These are phyloP conservation scores for Pollimyrus isidori DNA, from an alignment of 2,113 vertebrate genomes.

Conservation along the genomic window DNA sequence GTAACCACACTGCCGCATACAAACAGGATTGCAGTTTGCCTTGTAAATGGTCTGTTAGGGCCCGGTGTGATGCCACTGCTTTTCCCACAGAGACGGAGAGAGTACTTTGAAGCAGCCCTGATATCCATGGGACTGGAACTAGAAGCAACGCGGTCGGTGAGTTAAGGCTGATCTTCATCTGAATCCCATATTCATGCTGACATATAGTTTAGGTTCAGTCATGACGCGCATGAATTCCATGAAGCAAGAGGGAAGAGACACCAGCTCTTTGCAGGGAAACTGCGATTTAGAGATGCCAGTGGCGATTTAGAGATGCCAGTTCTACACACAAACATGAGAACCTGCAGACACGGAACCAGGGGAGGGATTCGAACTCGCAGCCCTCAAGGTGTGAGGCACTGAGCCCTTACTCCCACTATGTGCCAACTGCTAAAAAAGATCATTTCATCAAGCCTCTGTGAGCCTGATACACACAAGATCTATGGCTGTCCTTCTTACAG, in stretches of 20 bases:
- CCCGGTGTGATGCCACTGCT: neutral
- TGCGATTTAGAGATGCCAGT: neutral
- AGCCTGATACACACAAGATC: neutral
- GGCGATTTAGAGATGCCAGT: neutral
- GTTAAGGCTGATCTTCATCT: conserved; percentile 34
- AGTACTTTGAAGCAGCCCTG: conserved; percentile 76
- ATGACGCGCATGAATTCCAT: neutral
- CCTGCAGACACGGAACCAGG: neutral
- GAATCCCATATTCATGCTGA: neutral
- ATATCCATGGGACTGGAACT: conserved; percentile 77
- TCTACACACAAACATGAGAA: neutral
- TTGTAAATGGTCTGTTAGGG: neutral
- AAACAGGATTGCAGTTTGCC: neutral
- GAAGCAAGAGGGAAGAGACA: neutral
- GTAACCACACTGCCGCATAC: neutral
- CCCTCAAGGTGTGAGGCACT: neutral
- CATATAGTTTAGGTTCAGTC: neutral
- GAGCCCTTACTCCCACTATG: neutral
- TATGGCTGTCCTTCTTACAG: neutral
- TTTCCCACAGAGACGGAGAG: conserved; percentile 66
- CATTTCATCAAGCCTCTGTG: neutral
- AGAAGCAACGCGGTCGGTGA: conserved; percentile 77
- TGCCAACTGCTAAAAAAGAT: neutral
- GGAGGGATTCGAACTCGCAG: neutral
- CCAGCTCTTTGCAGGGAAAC: neutral